These are phyloP conservation scores for Heliornis fulica DNA, from an alignment of 2,113 vertebrate species.

Conservation along the genomic window DNA sequence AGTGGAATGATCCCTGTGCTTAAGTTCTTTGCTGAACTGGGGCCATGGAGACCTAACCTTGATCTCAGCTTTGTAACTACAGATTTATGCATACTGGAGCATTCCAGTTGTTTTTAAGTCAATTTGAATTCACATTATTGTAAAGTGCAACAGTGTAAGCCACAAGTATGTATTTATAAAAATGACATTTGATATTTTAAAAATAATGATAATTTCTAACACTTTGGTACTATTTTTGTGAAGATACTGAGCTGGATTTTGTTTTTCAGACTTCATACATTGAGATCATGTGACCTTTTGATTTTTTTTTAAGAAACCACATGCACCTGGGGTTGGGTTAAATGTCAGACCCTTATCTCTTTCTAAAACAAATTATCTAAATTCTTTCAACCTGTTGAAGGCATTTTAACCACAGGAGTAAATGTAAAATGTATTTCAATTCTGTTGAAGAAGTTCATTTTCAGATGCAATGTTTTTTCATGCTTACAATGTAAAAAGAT, in stretches of 20 bases:
- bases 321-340: slow-evolving; percentile 88
- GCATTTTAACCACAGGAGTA: slow-evolving; percentile 75
- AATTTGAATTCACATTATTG: neutral
- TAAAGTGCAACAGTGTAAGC: neutral
- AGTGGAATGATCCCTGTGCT: neutral
- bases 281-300: slow-evolving; percentile 81
- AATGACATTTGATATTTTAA: neutral
- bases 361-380: slow-evolving; percentile 73
- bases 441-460: slow-evolving; percentile 72
- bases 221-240: slow-evolving; percentile 46
- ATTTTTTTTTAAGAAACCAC: slow-evolving; percentile 90
- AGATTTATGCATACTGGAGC: neutral
- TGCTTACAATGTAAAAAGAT: slow-evolving; percentile 39
- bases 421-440: slow-evolving; percentile 55
- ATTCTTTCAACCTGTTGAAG: slow-evolving; percentile 72
- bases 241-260: slow-evolving; percentile 63
- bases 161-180: neutral
- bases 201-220: slow-evolving; percentile 13
- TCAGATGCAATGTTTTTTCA: slow-evolving; percentile 61
- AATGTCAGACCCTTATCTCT: slow-evolving; percentile 85
- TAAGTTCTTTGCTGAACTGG: neutral
- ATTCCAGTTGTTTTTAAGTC: neutral
- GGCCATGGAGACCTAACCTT: neutral
- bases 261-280: slow-evolving; percentile 77
- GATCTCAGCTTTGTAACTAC: neutral